Evolutionary conservation across 2,888 invertebrate genomes (phyloP).

Genomic region (Tenodera sinensis): DNA sequence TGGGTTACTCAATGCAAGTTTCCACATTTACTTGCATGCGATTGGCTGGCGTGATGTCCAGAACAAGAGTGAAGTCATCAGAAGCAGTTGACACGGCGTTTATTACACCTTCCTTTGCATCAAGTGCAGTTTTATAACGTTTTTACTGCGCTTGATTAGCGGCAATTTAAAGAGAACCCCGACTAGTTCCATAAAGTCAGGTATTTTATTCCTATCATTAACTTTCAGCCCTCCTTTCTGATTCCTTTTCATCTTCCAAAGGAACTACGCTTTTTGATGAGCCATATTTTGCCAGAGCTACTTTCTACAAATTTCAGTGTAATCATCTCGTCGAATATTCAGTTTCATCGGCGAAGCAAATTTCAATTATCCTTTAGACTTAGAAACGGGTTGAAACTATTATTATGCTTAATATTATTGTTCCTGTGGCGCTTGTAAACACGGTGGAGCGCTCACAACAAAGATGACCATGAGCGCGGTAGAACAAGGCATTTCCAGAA

Average conservation of each 20-base stretch:
- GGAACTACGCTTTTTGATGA: not conserved
- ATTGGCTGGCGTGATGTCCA: not conserved
- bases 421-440: too few species aligned
- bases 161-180: not conserved
- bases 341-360: too few species aligned
- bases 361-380: too few species aligned
- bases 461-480: too few species aligned
- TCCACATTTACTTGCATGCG: not conserved
- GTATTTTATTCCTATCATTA: not conserved
- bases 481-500: too few species aligned
- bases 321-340: too few species aligned
- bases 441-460: too few species aligned
- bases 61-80: not conserved
- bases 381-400: too few species aligned
- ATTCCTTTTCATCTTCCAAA: not conserved
- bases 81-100: not conserved
- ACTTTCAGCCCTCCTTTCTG: not conserved
- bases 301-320: too few species aligned
- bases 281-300: too few species aligned
- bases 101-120: not conserved
- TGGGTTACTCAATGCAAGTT: not conserved
- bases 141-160: not conserved
- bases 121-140: not conserved
- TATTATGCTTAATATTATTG: too few species aligned
- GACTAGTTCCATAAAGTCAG: not conserved